These are phyloP conservation scores for Digitonthophagus gazella DNA, from an alignment of 2,888 invertebrate species.

Conservation along the genomic window DNA sequence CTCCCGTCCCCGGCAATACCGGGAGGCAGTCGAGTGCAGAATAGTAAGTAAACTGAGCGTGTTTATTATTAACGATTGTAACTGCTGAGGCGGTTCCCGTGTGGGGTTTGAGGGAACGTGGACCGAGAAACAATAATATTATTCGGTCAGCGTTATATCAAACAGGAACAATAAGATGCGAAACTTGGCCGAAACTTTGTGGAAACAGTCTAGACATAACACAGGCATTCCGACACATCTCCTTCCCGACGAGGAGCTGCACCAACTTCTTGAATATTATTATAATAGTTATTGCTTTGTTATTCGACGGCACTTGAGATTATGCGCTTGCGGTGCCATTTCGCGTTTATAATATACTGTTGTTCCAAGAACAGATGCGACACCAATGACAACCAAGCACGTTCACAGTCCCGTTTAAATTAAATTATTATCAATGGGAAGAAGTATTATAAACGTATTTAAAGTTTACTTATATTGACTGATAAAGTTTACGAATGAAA, in stretches of 20 bases:
- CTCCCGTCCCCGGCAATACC: background rate
- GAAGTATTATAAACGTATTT: too few relatives aligned
- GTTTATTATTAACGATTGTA: conserved; percentile 25
- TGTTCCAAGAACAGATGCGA: background rate
- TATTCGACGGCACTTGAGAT: conserved; percentile 35
- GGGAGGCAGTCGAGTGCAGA: background rate
- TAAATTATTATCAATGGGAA: too few relatives aligned
- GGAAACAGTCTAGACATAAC: conserved; percentile 42
- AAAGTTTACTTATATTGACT: too few relatives aligned
- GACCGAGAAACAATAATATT: conserved; percentile 36
- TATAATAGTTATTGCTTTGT: conserved; percentile 43
- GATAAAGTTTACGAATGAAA: too few relatives aligned
- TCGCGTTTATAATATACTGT: conserved; percentile 9
- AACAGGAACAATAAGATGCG: conserved; percentile 37
- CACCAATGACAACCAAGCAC: background rate
- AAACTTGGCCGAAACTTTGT: conserved; percentile 35
- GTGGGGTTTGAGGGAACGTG: conserved; percentile 9
- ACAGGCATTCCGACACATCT: conserved; percentile 36
- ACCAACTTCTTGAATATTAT: conserved; percentile 35
- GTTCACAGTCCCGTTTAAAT: background rate
- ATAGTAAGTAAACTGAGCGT: conserved; percentile 24
- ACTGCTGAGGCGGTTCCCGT: conserved; percentile 10
- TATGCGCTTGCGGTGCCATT: conserved; percentile 1
- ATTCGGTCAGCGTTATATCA: conserved; percentile 37
- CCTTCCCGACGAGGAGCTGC: conserved; percentile 25